Evolutionary conservation across 2,797 vertebrate species (phyloP).

Genomic region (Hydrocynus forskahlii): DNA sequence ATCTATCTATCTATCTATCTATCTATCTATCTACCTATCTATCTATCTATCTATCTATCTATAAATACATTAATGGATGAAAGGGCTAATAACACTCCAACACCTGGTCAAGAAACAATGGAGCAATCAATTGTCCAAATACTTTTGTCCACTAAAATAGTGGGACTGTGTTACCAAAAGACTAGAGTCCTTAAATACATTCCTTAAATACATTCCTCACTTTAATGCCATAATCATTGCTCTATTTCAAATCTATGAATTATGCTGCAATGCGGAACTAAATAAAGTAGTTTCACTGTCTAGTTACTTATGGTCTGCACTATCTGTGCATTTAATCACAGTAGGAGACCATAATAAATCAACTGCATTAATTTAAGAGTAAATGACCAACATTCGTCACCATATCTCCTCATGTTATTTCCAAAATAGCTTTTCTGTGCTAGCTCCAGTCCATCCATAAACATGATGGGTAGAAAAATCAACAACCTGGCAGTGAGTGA

Average conservation of each 20-base stretch:
- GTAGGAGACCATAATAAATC: constrained; percentile 3
- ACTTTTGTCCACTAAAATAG: background rate
- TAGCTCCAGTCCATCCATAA: background rate
- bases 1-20: no score
- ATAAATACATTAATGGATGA: background rate
- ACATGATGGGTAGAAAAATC: background rate
- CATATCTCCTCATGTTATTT: background rate
- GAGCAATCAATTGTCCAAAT: background rate
- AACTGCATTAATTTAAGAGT: constrained; percentile 21
- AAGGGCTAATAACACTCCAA: background rate
- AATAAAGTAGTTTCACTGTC: no score
- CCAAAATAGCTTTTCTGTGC: background rate
- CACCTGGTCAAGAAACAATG: background rate
- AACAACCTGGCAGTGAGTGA: constrained; percentile 5
- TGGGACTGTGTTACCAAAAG: background rate
- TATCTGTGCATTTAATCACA: constrained; percentile 10
- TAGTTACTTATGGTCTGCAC: background rate
- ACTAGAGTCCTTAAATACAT: background rate
- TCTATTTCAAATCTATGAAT: background rate
- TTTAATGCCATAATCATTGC: no score
- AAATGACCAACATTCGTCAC: constrained; percentile 5
- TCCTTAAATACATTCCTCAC: no score
- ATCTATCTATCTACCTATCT: no score
- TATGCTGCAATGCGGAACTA: background rate
- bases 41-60: no score